Conservation (phyloP, 2,113 vertebrate genomes). For the Physeter macrocephalus region DNA sequence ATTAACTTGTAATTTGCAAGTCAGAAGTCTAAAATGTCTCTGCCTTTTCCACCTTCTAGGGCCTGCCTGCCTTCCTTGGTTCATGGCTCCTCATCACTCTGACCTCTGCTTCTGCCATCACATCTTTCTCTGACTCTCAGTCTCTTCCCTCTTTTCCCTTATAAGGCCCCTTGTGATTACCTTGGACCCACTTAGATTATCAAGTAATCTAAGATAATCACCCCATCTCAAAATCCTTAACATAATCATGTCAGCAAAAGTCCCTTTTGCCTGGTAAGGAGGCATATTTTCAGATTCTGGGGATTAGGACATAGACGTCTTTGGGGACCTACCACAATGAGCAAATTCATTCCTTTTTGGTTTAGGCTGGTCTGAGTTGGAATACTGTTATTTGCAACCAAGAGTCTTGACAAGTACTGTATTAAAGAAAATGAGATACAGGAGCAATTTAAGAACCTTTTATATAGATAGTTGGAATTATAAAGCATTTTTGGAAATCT, state of each 20-base stretch:
- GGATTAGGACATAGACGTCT: neutral
- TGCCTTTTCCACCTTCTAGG: neutral
- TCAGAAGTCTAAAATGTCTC: neutral
- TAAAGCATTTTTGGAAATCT: slow-evolving; percentile 3
- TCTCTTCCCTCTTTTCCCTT: neutral
- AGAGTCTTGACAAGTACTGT: neutral
- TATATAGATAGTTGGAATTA: slow-evolving; percentile 13
- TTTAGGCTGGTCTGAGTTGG: neutral
- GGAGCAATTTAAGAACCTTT: neutral
- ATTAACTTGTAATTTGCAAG: neutral
- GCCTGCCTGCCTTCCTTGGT: neutral
- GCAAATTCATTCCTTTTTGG: slow-evolving; percentile 4
- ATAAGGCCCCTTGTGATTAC: neutral
- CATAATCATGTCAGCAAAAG: neutral
- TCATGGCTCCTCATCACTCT: neutral
- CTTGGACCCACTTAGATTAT: neutral
- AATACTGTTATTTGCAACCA: neutral
- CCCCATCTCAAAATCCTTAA: neutral
- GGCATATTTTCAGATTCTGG: neutral
- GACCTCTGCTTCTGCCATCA: neutral
- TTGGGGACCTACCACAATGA: neutral
- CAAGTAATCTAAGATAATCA: neutral
- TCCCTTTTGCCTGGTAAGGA: neutral
- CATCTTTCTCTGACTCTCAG: neutral
- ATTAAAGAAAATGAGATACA: neutral